Evolutionary conservation across 2,797 vertebrate genomes (phyloP).

Genomic region (Lepidocolaptes lacrymiger): DNA sequence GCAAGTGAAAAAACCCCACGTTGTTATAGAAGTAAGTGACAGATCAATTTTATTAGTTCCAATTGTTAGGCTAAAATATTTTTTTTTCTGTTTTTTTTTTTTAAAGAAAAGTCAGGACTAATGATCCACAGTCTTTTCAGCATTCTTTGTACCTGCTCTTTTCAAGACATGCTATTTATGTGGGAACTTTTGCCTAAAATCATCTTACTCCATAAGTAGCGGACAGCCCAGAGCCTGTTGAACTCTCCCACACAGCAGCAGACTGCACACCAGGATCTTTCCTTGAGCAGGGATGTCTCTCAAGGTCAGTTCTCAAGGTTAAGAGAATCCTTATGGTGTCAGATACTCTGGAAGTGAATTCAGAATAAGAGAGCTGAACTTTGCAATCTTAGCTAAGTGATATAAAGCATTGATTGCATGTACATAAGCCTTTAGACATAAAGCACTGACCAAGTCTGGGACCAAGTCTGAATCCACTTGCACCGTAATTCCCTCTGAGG

Average conservation of each 20-base stretch:
- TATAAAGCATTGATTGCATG: neutral
- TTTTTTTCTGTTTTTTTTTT: neutral
- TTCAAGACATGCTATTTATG: neutral
- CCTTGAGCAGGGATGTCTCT: neutral
- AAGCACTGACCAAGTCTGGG: neutral
- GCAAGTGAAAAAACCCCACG: neutral
- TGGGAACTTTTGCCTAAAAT: neutral
- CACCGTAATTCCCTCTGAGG: neutral
- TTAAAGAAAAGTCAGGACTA: neutral
- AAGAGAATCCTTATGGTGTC: neutral
- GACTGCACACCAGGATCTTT: neutral
- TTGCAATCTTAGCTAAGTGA: neutral
- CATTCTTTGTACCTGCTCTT: neutral
- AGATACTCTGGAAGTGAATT: neutral
- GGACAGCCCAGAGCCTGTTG: rapidly evolving
- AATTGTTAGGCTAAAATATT: neutral
- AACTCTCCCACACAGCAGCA: neutral
- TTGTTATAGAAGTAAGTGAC: neutral
- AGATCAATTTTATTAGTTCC: neutral
- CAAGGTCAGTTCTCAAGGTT: neutral
- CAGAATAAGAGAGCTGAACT: neutral
- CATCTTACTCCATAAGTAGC: neutral
- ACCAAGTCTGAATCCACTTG: neutral
- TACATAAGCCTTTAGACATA: neutral
- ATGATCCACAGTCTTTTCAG: neutral